Conservation (phyloP, 2,888 invertebrate species). For the Aphodius granarius region DNA sequence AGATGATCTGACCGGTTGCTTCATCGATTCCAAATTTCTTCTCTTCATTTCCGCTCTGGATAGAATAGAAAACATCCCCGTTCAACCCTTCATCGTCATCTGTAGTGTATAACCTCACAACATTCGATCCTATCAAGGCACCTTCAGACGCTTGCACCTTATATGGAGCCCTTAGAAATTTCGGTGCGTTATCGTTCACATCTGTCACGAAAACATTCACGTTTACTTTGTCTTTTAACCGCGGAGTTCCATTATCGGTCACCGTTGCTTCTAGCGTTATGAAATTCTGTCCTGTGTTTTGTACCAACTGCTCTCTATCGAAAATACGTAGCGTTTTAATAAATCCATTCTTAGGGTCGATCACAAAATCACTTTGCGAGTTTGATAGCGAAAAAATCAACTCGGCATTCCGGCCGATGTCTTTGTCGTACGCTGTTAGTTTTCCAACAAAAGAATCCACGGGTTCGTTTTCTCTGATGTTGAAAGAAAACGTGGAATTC, state of each 20-base stretch:
- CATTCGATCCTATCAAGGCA: slow-evolving; percentile 76
- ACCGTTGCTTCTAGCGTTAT: slow-evolving; percentile 86
- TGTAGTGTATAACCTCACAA: slow-evolving; percentile 82
- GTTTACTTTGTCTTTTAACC: slow-evolving; percentile 82
- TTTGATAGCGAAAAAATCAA: slow-evolving; percentile 78
- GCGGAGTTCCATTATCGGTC: slow-evolving; percentile 77
- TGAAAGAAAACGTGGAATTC: slow-evolving; percentile 88
- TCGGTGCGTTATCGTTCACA: slow-evolving; percentile 88
- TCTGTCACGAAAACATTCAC: slow-evolving; percentile 86
- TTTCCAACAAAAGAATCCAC: slow-evolving; percentile 91
- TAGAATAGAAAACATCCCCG: slow-evolving; percentile 84
- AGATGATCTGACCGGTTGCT: slow-evolving; percentile 83
- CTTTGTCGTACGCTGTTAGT: slow-evolving; percentile 84
- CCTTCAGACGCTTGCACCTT: slow-evolving; percentile 90
- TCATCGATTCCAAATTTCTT: slow-evolving; percentile 82
- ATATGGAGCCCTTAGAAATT: slow-evolving; percentile 82
- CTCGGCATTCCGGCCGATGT: slow-evolving; percentile 91
- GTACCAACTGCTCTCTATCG: slow-evolving; percentile 86
- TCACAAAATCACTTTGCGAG: slow-evolving; percentile 78
- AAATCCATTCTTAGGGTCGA: slow-evolving; percentile 89
- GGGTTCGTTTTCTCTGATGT: slow-evolving; percentile 85
- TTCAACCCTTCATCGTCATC: slow-evolving; percentile 89
- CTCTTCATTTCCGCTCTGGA: slow-evolving; percentile 79
- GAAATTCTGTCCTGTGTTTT: slow-evolving; percentile 74
- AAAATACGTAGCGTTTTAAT: slow-evolving; percentile 83